These are phyloP conservation scores for Acipenser oxyrinchus DNA, from an alignment of 2,797 vertebrate genomes.

Conservation along the genomic window DNA sequence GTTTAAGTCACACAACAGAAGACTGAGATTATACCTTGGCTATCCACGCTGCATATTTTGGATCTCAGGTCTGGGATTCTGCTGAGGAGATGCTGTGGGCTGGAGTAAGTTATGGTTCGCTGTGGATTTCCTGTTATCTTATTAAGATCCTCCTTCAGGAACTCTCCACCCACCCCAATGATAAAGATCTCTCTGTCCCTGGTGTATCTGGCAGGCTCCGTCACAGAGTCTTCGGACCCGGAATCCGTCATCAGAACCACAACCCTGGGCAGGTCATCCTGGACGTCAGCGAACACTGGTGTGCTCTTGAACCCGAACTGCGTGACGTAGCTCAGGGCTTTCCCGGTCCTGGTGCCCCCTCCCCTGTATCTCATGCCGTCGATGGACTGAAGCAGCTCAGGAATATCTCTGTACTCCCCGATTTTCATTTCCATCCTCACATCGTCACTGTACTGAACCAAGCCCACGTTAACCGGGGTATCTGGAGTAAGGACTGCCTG, in stretches of 20 bases:
- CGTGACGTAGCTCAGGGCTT: conserved; percentile 62
- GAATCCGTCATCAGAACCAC: conserved; percentile 74
- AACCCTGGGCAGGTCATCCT: conserved; percentile 65
- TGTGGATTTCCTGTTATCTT: conserved; percentile 72
- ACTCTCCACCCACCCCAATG: conserved; percentile 66
- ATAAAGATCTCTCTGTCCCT: conserved; percentile 70
- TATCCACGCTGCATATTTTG: conserved; percentile 77
- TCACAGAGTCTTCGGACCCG: conserved; percentile 61
- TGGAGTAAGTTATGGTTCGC: conserved; percentile 60
- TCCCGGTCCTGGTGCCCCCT: conserved; percentile 65
- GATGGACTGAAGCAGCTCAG: conserved; percentile 53
- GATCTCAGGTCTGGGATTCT: conserved; percentile 77
- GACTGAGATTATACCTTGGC: conserved; percentile 58
- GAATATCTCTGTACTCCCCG: conserved; percentile 55
- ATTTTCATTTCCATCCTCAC: conserved; percentile 58
- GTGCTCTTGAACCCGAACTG: conserved; percentile 64
- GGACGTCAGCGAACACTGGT: conserved; percentile 54
- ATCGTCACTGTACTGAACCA: conserved; percentile 64
- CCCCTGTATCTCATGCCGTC: conserved; percentile 62
- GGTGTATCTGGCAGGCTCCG: conserved; percentile 49
- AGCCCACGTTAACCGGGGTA: conserved; percentile 58
- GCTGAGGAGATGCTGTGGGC: conserved; percentile 55
- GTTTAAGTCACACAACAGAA: not conserved
- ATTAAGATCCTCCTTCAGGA: conserved; percentile 63
- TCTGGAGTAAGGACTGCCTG: conserved; percentile 56